Conservation (phyloP, 1,140 invertebrate species). For the Eriosoma lanigerum region DNA sequence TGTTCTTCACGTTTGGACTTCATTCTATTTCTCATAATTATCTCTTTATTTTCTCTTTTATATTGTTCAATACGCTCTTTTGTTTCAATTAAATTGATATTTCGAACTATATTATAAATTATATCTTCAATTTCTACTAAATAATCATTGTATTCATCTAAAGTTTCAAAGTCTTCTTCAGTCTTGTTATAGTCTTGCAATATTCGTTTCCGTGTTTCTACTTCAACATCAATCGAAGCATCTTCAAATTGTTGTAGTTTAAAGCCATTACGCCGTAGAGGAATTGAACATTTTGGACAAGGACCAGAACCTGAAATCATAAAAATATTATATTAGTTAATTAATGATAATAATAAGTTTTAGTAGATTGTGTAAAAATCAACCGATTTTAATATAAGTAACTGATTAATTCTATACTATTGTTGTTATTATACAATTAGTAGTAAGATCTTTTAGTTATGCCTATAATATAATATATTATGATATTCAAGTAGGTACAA, state of each 20-base stretch:
- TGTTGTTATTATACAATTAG: too few species aligned
- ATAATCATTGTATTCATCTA: slow-evolving; percentile 90
- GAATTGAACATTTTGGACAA: slow-evolving; percentile 89
- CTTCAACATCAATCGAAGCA: slow-evolving; percentile 93
- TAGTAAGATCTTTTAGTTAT: too few species aligned
- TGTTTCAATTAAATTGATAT: slow-evolving; percentile 86
- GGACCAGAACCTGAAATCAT: slow-evolving; percentile 75
- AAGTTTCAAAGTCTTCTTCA: slow-evolving; percentile 81
- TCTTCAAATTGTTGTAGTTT: slow-evolving; percentile 96
- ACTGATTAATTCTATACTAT: too few species aligned
- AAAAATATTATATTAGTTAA: slow-evolving; percentile 3
- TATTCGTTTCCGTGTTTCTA: slow-evolving; percentile 89
- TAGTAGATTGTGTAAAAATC: too few species aligned
- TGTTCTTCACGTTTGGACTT: slow-evolving; percentile 65
- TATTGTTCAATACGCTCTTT: slow-evolving; percentile 90
- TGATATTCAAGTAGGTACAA: too few species aligned
- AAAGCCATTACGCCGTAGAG: slow-evolving; percentile 86
- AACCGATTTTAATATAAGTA: too few species aligned
- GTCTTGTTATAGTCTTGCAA: slow-evolving; percentile 89
- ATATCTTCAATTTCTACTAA: slow-evolving; percentile 88
- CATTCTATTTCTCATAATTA: slow-evolving; percentile 84
- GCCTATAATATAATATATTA: too few species aligned
- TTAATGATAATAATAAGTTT: too few species aligned
- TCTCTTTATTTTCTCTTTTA: slow-evolving; percentile 88
- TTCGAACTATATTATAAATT: slow-evolving; percentile 88